A percentile compares a stretch with the other conserved stretches of the same genome.
These are phyloP conservation scores for Gastrophryne carolinensis DNA, from an alignment of 2,797 vertebrate species.

Conservation along the genomic window DNA sequence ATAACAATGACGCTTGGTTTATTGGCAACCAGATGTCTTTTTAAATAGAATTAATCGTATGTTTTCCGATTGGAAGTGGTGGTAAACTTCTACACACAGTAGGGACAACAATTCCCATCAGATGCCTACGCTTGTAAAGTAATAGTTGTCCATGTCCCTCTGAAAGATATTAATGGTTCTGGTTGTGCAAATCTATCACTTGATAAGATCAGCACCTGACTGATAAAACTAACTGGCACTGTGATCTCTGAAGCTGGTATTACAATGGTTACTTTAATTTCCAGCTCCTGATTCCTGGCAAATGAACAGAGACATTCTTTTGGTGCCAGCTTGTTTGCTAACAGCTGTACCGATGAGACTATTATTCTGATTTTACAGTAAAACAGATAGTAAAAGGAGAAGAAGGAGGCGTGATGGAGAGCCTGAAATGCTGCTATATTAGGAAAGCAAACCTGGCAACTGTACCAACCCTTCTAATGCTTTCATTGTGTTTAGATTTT, in stretches of 20 bases:
- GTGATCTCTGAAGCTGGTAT: background rate
- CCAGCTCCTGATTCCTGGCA: conserved; percentile 45
- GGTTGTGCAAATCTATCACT: too few relatives aligned
- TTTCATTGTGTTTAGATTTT: background rate
- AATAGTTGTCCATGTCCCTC: background rate
- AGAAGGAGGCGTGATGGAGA: background rate
- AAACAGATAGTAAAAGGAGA: conserved; percentile 22
- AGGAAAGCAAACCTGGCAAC: background rate
- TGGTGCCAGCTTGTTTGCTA: conserved; percentile 34
- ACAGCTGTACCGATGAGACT: conserved; percentile 35
- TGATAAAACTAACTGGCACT: background rate
- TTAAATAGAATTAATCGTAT: too few relatives aligned
- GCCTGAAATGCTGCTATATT: background rate
- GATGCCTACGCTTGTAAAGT: background rate
- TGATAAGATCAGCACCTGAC: background rate
- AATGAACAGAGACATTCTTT: conserved; percentile 8
- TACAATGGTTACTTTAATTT: conserved; percentile 46
- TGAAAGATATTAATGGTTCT: too few relatives aligned
- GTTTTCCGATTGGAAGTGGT: too few relatives aligned
- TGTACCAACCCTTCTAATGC: too few relatives aligned
- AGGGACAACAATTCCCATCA: too few relatives aligned
- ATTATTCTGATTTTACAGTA: conserved; percentile 34
- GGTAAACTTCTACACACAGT: too few relatives aligned
- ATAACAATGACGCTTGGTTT: too few relatives aligned
- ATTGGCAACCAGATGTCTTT: too few relatives aligned